These are phyloP conservation scores for Panthera leo DNA, from an alignment of 2,113 vertebrate genomes.

Conservation along the genomic window DNA sequence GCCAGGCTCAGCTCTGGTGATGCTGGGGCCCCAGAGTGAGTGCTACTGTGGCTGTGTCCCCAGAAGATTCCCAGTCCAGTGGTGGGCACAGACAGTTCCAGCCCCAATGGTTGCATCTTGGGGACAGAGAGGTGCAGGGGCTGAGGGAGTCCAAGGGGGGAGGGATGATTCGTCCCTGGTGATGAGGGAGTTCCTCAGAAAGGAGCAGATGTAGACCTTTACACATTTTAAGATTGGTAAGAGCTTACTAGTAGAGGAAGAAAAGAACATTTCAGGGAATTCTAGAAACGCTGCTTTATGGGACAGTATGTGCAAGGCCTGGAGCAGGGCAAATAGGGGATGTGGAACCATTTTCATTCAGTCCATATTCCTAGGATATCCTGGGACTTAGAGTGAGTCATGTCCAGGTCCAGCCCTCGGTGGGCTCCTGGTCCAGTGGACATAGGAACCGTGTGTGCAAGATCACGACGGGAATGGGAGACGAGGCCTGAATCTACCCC, in stretches of 20 bases:
- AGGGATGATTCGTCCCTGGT: not conserved
- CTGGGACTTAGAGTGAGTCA: not conserved
- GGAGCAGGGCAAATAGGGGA: not conserved
- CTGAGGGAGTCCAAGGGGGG: not conserved
- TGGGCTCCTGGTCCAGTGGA: not conserved
- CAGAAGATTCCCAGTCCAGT: not conserved
- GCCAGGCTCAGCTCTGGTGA: not conserved
- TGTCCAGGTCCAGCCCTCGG: not conserved
- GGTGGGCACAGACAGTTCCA: not conserved
- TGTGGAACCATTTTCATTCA: not conserved
- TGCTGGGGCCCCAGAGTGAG: not conserved
- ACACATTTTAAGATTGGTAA: not conserved
- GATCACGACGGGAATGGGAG: not conserved
- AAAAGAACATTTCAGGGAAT: not conserved
- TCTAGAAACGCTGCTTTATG: not conserved
- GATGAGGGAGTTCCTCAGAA: not conserved
- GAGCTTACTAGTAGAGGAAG: not conserved
- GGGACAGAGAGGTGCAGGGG: not conserved
- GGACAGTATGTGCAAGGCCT: not conserved
- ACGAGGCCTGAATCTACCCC: not conserved
- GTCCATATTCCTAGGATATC: not conserved
- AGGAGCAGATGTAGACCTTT: not conserved
- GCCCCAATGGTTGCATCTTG: not conserved
- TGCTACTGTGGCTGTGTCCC: not conserved
- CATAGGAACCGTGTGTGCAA: not conserved